Evolutionary conservation across 2,888 invertebrate species (phyloP), one percentile per base, ranked within the genome.

Genomic region (Drosophila nr. perissopoda): DNA sequence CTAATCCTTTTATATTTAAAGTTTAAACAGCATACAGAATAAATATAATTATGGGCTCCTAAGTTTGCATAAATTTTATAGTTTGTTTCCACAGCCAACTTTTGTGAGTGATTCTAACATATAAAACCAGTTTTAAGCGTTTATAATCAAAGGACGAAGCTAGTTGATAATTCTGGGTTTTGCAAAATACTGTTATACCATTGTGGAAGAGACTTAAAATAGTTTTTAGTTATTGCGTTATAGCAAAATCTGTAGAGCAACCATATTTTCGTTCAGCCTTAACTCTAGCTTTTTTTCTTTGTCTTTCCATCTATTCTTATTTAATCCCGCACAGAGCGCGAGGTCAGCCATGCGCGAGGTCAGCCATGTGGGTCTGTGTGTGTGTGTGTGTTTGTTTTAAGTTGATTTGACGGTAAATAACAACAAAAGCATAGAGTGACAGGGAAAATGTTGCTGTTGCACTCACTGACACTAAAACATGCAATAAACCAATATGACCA

Each of bases 241-340:
- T 8, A 51, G 33, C 33, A 34, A 29, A 51, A 42, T 25, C 29
- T 8, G n/a, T n/a, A 48, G 69, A 21, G 27, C 49, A 67, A 27
- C 38, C 13, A 33, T 21, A 8, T 29, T 13, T 38, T 49, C 51
- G 11, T 29, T 18, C 40, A 18, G 25, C 4, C 34, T 21, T 0
- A 45, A 52, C 10, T 52, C 7, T 4, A 18, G 13, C 16, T 13
- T 21, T n/a, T 27, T 21, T 60, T 49, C 5, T 31, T 45, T 18
- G 42, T 40, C 29, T 45, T 45, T 60, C 18, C 18, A n/a, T 67
- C 65, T 62, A 60, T 66, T 48, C 38, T 31, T 31, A 13, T 85
- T 82, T 79, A 77, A 75, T 79, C 65, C 72, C 34, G 40, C 49
- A 31, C 59, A 73, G 57, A 57, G 62, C 63, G 58, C 51, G 58